Evolutionary conservation across 2,797 vertebrate species (phyloP), one percentile per base, ranked within the genome.

Genomic region (Enteromius fasciolatus): DNA sequence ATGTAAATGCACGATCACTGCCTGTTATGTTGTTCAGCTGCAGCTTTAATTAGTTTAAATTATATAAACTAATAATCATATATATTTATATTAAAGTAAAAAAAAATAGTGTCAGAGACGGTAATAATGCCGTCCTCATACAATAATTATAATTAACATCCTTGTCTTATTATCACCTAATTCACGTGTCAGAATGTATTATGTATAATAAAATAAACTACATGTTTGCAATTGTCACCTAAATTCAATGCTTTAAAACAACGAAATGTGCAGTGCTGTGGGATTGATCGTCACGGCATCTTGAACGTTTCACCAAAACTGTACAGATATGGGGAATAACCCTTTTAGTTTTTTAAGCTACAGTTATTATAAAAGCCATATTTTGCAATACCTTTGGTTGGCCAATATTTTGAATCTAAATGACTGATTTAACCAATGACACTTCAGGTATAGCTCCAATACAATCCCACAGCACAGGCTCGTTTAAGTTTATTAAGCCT

Each of bases 231-330:
- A 1, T 3, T 6, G 1, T 6, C 23, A 44, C 17, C 17, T 39
- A 10, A 25, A 28, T 54, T 44, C 3, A 28, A 57, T n/a, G 7
- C 20, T 9, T 15, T 46, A 9, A 59, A 28, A 70, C 6, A 80
- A 23, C 48, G 61, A 84, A 8, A 57, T 44, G 41, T 33, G 10
- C 23, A 9, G 15, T 54, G 54, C 14, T 63, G 14, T 48, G 8
- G 23, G 9, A 66, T 44, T 70, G 66, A 72, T 33, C 41, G 64
- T 77, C 48, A 18, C 50, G 9, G 20, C 73, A 73, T 73, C 50
- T 23, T 41, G 23, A 82, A 57, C 48, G 15, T 69, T 31, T 64
- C 36, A 14, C 5, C 5, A 25, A 39, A 59, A 48, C 59, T 25
- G 20, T 36, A 28, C 33, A 36, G 17, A 52, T 64, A 81, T 20